Conservation (phyloP, 2,113 vertebrate species). For the Recurvirostra avosetta region DNA sequence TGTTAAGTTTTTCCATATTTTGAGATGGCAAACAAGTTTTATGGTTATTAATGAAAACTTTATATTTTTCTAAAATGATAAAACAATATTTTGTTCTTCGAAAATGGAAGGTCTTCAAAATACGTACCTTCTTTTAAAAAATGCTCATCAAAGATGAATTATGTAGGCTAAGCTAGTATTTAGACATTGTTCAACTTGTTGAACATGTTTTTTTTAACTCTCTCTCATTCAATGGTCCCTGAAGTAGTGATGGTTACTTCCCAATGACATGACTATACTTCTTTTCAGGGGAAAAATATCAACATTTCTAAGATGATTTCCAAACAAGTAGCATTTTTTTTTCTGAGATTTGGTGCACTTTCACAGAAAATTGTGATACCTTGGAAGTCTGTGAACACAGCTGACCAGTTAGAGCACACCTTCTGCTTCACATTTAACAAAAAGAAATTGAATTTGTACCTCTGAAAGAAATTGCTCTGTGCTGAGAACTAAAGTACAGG, state of each 20-base stretch:
- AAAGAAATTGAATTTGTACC: background rate
- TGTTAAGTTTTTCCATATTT: background rate
- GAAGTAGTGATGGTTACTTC: background rate
- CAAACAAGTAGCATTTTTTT: background rate
- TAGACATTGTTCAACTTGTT: background rate
- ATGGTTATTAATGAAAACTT: background rate
- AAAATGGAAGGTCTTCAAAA: background rate
- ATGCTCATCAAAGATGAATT: background rate
- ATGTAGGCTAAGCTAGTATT: background rate
- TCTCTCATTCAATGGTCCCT: background rate
- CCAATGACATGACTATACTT: background rate
- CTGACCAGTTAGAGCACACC: background rate
- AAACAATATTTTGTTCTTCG: background rate
- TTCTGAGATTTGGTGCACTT: background rate
- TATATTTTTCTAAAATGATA: background rate
- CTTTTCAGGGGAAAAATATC: background rate
- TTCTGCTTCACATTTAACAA: background rate
- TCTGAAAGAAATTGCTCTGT: background rate
- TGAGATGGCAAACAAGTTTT: background rate
- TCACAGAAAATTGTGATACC: background rate
- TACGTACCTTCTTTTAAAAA: background rate
- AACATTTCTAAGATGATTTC: background rate
- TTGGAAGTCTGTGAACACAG: background rate
- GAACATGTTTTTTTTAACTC: background rate
- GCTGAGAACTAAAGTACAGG: background rate